phyloP scores from a whole-genome alignment of 2,888 invertebrate genomes.

The Chaetogeoica ovagalla region DNA sequence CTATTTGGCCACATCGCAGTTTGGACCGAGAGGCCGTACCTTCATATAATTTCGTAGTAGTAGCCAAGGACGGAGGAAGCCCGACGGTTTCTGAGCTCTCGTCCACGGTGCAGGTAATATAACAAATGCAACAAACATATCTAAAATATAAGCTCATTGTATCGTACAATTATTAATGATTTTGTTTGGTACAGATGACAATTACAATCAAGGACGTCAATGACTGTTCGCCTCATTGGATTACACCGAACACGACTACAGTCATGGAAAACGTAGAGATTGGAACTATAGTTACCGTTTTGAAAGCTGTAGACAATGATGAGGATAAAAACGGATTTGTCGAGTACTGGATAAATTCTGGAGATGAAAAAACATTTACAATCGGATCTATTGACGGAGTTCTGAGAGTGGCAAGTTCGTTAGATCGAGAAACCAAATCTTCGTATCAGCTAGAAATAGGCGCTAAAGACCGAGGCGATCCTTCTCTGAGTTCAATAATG shows the following conservation, averaged over 20 bases:
- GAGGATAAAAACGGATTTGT: constrained; percentile 90
- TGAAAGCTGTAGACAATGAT: constrained; percentile 86
- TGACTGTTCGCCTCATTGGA: constrained; percentile 86
- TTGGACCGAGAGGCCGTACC: constrained; percentile 84
- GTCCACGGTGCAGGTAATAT: constrained; percentile 78
- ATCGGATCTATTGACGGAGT: constrained; percentile 86
- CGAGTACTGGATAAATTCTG: constrained; percentile 72
- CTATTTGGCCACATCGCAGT: constrained; percentile 72
- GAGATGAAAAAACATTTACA: constrained; percentile 69
- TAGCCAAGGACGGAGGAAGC: constrained; percentile 81
- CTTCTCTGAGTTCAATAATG: constrained; percentile 72
- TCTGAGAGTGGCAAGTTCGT: constrained; percentile 77
- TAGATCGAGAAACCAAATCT: constrained; percentile 80
- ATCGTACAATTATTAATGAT: constrained; percentile 29
- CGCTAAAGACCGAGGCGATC: constrained; percentile 88
- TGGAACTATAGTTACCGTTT: constrained; percentile 84
- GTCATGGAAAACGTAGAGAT: constrained; percentile 82
- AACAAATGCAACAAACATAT: background rate
- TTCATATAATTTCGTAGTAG: constrained; percentile 81
- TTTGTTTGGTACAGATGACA: constrained; percentile 69
- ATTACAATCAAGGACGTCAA: constrained; percentile 87
- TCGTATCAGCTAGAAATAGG: constrained; percentile 76
- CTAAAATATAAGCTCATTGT: constrained; percentile 6
- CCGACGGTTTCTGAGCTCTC: constrained; percentile 75
- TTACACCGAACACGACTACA: constrained; percentile 76